Base-by-base conservation (phyloP, 2,888 invertebrate species). In the Phania funesta region DNA sequence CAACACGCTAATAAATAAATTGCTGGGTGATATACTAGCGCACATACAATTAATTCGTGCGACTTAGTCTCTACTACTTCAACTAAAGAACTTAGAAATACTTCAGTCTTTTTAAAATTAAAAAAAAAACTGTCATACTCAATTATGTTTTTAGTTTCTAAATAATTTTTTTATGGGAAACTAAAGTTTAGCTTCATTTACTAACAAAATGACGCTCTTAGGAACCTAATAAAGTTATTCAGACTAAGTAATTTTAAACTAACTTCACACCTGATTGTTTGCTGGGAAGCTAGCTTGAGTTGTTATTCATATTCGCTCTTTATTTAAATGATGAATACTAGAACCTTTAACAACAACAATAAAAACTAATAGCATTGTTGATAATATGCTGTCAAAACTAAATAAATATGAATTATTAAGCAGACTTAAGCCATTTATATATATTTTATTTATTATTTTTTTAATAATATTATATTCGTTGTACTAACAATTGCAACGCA, bases 361-460 rank as follows among this genome's bases (percentile, higher is more conserved):
- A 74, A 80, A 22, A 60, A 62, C 26, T 68, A 52, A 76, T 75
- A 84, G 85, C 85, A 76, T 84, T 86, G 85, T 87, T 87, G 89
- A 87, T 87, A 86, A 87, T 87, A 88, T 85, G 85, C 88, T 87
- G 89, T 88, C 89, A 88, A 84, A 83, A 83, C 70, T 62, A 85
- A 76, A 86, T 84, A 85, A 86, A 86, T 87, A 16, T 13, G 11
- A 85, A 87, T 86, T n/a, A 87, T 86, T 85, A 83, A 84, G 81
- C 68, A 77, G 68, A 80, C 79, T 71, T 50, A 60, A 77, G 48
- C 32, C 35, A 71, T 70, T 58, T 54, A n/a, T n/a, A n/a, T n/a
- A n/a, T n/a, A n/a, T n/a, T n/a, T n/a, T n/a, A n/a, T 50, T 62
- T 22, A 46, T 35, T 67, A 22, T 26, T 64, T 68, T 62, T 58